A percentile compares a stretch with the other conserved stretches of the same genome.
These are phyloP conservation scores for Rhipidura dahli DNA, from an alignment of 2,113 vertebrate genomes.

Conservation along the genomic window DNA sequence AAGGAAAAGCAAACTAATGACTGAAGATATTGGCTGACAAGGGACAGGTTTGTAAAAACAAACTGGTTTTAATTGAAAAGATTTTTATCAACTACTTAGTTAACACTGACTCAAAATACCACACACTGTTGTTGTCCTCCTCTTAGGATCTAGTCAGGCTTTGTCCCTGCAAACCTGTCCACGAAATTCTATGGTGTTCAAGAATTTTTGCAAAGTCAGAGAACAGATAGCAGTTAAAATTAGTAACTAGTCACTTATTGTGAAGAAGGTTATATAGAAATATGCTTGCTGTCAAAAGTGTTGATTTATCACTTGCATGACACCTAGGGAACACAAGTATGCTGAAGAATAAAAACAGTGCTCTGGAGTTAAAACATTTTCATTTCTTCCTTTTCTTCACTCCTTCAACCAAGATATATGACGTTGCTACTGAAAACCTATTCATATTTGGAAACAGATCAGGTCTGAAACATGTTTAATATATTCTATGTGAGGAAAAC, in stretches of 20 bases:
- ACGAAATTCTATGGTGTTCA: not conserved
- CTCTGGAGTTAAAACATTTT: not conserved
- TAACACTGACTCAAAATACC: not conserved
- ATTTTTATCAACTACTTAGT: not conserved
- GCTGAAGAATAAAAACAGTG: not conserved
- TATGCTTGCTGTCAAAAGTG: not conserved
- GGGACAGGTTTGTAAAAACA: not conserved
- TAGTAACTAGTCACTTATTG: not conserved
- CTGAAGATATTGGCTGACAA: not conserved
- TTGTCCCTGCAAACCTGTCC: not conserved
- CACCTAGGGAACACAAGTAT: not conserved
- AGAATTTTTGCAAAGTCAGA: not conserved
- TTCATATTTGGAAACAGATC: not conserved
- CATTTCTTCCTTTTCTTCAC: not conserved
- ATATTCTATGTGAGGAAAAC: not conserved
- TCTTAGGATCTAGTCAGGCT: not conserved
- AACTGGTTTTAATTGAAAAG: not conserved
- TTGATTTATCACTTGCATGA: not conserved
- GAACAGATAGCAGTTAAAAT: not conserved
- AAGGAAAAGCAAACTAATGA: not conserved
- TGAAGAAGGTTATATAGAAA: not conserved
- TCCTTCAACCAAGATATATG: conserved; percentile 2
- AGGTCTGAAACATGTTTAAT: not conserved
- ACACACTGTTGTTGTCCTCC: not conserved
- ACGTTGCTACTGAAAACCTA: not conserved